These are phyloP conservation scores for Lutraria rhynchaena DNA, from an alignment of 1,140 invertebrate genomes.

Conservation along the genomic window DNA sequence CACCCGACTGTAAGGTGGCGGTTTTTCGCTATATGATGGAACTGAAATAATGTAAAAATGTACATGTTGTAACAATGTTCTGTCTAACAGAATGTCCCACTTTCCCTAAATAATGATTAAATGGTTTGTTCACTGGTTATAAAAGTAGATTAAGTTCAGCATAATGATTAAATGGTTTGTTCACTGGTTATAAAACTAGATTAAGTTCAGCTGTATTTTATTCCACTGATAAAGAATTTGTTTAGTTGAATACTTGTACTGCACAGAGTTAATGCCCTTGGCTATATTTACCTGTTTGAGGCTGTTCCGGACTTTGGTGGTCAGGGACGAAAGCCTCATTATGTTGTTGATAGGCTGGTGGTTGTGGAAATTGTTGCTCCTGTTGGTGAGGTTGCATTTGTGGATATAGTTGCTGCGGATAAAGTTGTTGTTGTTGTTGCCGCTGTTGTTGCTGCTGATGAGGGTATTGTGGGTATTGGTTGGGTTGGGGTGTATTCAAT, in stretches of 20 bases:
- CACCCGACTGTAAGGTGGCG: constrained; percentile 33
- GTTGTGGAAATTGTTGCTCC: constrained; percentile 17
- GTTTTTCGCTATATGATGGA: constrained; percentile 42
- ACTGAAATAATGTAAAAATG: no score
- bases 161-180: not conserved
- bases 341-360: constrained; percentile 1
- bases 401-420: not conserved
- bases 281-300: not conserved
- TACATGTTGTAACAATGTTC: no score
- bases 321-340: not conserved
- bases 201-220: not conserved
- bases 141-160: not conserved
- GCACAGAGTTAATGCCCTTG: not conserved
- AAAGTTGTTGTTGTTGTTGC: constrained; percentile 3
- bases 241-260: not conserved
- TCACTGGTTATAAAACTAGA: not conserved
- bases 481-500: not conserved
- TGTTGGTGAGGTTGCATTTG: not conserved
- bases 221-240: not conserved
- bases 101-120: not conserved
- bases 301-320: not conserved
- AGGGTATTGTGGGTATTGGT: constrained; percentile 3
- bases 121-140: not conserved
- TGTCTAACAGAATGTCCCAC: not conserved
- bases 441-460: constrained; percentile 10